These are phyloP conservation scores for Clusia tigrina DNA, from an alignment of 2,888 invertebrate genomes.

Conservation along the genomic window DNA sequence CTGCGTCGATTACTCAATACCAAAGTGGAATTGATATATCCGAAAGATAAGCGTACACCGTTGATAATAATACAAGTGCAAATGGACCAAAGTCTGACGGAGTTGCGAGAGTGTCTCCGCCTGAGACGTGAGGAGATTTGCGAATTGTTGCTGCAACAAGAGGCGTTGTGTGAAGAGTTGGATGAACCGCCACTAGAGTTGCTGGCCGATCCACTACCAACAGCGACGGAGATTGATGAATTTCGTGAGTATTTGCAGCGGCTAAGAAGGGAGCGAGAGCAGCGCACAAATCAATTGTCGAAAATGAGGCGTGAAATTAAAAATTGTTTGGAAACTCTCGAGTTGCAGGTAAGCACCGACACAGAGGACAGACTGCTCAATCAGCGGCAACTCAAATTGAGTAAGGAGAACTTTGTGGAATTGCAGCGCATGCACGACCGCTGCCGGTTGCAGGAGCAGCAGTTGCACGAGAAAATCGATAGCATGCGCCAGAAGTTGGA, in stretches of 20 bases:
- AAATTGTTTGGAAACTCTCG: constrained; percentile 58
- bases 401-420: constrained; percentile 70
- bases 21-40: constrained; percentile 44
- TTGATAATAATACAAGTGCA: constrained; percentile 67
- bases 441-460: constrained; percentile 68
- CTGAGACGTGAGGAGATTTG: constrained; percentile 61
- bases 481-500: constrained; percentile 72
- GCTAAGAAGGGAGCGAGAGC: constrained; percentile 70
- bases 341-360: constrained; percentile 49
- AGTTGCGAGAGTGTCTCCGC: constrained; percentile 69
- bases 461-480: constrained; percentile 69
- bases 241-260: constrained; percentile 69
- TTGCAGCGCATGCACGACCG: constrained; percentile 69
- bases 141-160: constrained; percentile 65
- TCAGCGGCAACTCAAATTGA: constrained; percentile 68
- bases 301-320: constrained; percentile 61
- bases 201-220: constrained; percentile 67
- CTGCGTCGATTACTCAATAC: constrained; percentile 54
- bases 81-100: constrained; percentile 69
- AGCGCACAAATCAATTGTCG: constrained; percentile 63
- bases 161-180: constrained; percentile 58
- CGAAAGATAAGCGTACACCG: constrained; percentile 54
- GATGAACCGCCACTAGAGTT: constrained; percentile 53
- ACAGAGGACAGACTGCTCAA: constrained; percentile 61
- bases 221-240: constrained; percentile 69